These are phyloP conservation scores for Luehdorfia chinensis DNA, from an alignment of 1,140 invertebrate species.

Conservation along the genomic window DNA sequence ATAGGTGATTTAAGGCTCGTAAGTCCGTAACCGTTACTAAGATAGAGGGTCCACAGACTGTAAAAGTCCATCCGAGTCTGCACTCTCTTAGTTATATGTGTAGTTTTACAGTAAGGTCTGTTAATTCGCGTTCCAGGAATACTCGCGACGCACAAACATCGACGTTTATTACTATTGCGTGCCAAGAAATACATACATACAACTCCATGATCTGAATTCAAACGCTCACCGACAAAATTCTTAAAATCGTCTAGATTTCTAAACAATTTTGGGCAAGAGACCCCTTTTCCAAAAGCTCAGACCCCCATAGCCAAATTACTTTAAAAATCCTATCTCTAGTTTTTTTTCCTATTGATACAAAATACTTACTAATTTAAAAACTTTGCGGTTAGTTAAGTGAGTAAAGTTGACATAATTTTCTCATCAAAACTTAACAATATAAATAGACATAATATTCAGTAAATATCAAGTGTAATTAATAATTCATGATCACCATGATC, in stretches of 20 bases:
- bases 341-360: too few species aligned
- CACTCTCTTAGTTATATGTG: conserved; percentile 19
- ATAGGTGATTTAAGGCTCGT: conserved; percentile 26
- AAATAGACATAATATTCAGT: too few species aligned
- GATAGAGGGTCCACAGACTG: conserved; percentile 22
- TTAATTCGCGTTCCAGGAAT: conserved; percentile 23
- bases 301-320: too few species aligned
- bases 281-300: too few species aligned
- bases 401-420: too few species aligned
- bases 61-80: conserved; percentile 22
- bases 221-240: conserved; percentile 1
- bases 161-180: conserved; percentile 3
- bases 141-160: neutral
- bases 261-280: too few species aligned
- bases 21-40: conserved; percentile 24
- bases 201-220: conserved; percentile 5
- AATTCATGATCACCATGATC: too few species aligned
- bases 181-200: neutral
- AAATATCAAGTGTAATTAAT: too few species aligned
- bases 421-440: too few species aligned
- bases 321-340: too few species aligned
- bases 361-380: too few species aligned
- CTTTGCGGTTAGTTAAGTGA: too few species aligned
- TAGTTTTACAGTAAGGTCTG: conserved; percentile 18
- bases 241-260: conserved; percentile 5